These are phyloP conservation scores for Helicorthomorpha holstii DNA, from an alignment of 1,140 invertebrate species.

Conservation along the genomic window DNA sequence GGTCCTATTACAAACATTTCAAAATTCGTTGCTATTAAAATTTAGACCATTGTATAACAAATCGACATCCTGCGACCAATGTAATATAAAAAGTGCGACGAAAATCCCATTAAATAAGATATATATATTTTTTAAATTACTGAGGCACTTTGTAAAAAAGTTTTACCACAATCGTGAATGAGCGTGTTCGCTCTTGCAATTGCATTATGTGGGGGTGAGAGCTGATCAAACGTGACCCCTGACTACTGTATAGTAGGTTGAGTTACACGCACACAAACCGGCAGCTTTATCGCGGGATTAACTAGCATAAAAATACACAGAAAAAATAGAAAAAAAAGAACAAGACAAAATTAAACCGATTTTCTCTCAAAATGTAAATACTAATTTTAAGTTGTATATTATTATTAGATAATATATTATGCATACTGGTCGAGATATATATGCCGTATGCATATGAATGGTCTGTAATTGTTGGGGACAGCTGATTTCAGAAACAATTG, in stretches of 20 bases:
- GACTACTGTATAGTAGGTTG: too few species aligned
- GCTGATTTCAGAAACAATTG: not conserved
- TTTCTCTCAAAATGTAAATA: not conserved
- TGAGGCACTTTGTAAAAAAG: constrained; percentile 9
- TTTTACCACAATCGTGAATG: constrained; percentile 13
- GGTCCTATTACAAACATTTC: not conserved
- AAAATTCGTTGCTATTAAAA: not conserved
- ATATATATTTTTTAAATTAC: not conserved
- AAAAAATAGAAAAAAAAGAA: constrained; percentile 16
- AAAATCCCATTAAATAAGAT: not conserved
- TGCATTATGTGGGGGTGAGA: constrained; percentile 8
- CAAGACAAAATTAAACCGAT: constrained; percentile 12
- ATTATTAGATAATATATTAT: not conserved
- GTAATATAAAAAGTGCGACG: not conserved
- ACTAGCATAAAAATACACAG: constrained; percentile 14
- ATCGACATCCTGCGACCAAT: not conserved
- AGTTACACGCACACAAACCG: constrained; percentile 11
- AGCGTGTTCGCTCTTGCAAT: constrained; percentile 9
- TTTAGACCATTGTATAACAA: not conserved
- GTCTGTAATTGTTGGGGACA: not conserved
- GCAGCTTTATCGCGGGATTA: constrained; percentile 12
- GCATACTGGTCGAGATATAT: too few species aligned
- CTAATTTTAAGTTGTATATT: not conserved
- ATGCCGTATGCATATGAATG: not conserved
- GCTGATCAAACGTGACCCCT: constrained; percentile 3